phyloP scores from a whole-genome alignment of 2,888 invertebrate species.

The Brenthis ino region DNA sequence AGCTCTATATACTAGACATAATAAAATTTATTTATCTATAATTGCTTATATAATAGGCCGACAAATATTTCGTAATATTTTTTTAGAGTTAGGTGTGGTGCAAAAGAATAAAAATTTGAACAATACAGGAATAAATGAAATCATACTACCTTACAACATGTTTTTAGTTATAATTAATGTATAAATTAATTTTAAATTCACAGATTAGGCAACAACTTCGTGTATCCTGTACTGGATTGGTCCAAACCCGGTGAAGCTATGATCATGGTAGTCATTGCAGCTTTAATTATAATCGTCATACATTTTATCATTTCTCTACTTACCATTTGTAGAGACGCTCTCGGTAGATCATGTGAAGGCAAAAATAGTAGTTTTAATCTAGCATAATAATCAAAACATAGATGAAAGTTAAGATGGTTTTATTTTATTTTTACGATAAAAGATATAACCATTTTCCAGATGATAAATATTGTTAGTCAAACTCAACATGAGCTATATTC shows the following conservation, averaged over 20 bases:
- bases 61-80: no score
- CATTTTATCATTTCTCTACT: conserved; percentile 83
- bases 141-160: no score
- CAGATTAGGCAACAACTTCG: conserved; percentile 84
- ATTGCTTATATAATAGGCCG: no score
- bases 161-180: background rate
- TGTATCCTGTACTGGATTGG: conserved; percentile 92
- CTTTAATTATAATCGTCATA: conserved; percentile 81
- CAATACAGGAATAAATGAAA: no score
- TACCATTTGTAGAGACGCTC: conserved; percentile 68
- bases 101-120: no score
- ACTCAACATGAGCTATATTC: no score
- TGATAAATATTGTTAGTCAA: no score
- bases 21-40: no score
- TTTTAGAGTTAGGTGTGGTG: no score
- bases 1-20: no score
- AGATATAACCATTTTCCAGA: no score
- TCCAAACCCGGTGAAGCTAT: conserved; percentile 82
- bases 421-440: background rate
- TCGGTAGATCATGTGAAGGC: conserved; percentile 49
- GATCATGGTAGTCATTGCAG: conserved; percentile 81
- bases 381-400: background rate
- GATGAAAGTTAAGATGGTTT: background rate
- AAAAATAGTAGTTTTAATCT: conserved; percentile 41
- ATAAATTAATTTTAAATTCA: conserved; percentile 12